Base-by-base conservation (phyloP, 2,888 invertebrate genomes). In the Noctuana brunneofusca region DNA sequence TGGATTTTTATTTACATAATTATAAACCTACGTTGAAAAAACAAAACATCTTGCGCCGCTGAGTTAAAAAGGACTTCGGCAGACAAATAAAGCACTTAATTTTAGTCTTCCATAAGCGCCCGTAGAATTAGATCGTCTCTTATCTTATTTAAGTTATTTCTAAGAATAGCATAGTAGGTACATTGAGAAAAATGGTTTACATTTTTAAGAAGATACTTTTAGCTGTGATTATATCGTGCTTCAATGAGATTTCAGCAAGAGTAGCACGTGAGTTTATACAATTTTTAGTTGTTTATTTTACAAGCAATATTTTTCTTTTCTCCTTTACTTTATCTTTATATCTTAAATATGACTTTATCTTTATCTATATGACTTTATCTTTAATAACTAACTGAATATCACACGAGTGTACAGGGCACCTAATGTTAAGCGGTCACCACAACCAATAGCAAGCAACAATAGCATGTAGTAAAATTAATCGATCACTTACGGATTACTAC, bases 201-300 rank as follows among this genome's bases (percentile, higher is more conserved):
- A 35, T 32, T 18, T 12, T 56, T 18, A 64, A 50, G 14, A 12
- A 35, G 30, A 24, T 64, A 11, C 49, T 65, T 43, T 59, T 69
- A n/a, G 18, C 63, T 9, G 6, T 58, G 62, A 65, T 68, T 38
- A 32, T 70, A 53, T 68, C 64, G 27, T 69, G 24, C 69, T 58
- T 38, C 49, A 35, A 58, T 60, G 50, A 65, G 48, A 55, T 63
- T 50, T 65, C 64, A 20, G 64, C 70, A 9, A 73, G 66, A 69
- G 46, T 73, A 18, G 67, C 71, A 53, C 73, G 75, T 75, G 46
- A 69, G 75, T 73, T 20, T 38, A 58, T 46, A 35, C 12, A 35
- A 35, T 35, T 12, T 27, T 27, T 5, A 5, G 8, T 27, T 27
- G 27, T 27, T 27, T 27, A n/a, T n/a, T n/a, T n/a, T n/a, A n/a